Conservation (phyloP, 2,888 invertebrate genomes). For the Erpobdella octoculata region DNA sequence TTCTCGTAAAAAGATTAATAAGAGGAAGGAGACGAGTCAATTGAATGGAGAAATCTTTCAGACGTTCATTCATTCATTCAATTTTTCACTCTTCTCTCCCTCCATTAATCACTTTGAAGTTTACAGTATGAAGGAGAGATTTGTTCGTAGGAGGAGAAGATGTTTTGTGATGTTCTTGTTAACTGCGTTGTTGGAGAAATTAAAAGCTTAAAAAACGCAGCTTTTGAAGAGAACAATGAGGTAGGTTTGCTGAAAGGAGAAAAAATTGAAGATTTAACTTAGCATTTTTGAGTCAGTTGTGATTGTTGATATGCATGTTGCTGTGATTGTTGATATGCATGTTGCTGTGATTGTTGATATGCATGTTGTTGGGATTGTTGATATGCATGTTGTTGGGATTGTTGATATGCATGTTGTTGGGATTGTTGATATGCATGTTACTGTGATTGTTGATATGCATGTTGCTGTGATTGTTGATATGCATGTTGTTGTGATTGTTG, state of each 20-base stretch:
- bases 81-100: too few relatives aligned
- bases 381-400: neutral
- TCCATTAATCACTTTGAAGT: too few relatives aligned
- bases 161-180: too few relatives aligned
- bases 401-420: neutral
- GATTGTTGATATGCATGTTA: neutral
- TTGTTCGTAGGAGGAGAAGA: too few relatives aligned
- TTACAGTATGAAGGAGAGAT: too few relatives aligned
- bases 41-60: neutral
- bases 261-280: too few relatives aligned
- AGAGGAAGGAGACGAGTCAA: neutral
- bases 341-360: neutral
- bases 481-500: neutral
- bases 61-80: too few relatives aligned
- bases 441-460: neutral
- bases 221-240: too few relatives aligned
- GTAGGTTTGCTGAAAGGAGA: too few relatives aligned
- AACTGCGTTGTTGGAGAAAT: too few relatives aligned
- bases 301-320: neutral
- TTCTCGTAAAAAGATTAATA: neutral
- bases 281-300: too few relatives aligned
- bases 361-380: neutral
- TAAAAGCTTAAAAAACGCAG: too few relatives aligned
- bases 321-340: neutral
- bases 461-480: neutral